Conservation (phyloP, 2,797 vertebrate species). For the Crossoptilon crossoptilon region DNA sequence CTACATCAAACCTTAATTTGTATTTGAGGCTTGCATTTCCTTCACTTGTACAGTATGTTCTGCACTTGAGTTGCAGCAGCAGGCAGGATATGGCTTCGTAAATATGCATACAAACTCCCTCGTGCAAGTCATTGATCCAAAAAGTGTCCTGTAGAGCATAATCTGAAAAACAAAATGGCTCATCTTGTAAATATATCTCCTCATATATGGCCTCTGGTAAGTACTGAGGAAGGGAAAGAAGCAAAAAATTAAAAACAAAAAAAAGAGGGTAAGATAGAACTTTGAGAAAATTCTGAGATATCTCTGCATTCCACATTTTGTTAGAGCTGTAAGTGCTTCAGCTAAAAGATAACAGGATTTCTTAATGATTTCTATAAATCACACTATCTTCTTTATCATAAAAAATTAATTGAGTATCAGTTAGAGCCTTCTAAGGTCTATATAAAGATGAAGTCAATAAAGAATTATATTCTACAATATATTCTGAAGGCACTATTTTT, state of each 20-base stretch:
- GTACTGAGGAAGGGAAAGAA: not conserved
- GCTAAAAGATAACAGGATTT: not conserved
- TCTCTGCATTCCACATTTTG: not conserved
- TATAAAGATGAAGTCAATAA: not conserved
- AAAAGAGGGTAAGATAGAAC: not conserved
- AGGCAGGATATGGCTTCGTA: not conserved
- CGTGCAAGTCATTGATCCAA: constrained; percentile 27
- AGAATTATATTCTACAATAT: not conserved
- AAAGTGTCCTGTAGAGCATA: constrained; percentile 53
- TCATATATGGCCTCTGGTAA: not conserved
- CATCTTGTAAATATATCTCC: not conserved
- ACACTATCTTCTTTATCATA: not conserved
- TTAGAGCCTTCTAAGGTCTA: not conserved
- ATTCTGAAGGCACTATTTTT: not conserved
- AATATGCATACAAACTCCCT: constrained; percentile 27
- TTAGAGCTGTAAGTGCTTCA: not conserved
- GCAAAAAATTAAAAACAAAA: not conserved
- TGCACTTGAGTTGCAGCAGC: not conserved
- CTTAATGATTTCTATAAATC: not conserved
- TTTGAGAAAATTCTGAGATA: not conserved
- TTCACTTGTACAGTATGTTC: not conserved
- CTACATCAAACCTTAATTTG: constrained; percentile 7
- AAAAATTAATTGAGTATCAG: not conserved
- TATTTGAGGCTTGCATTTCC: constrained; percentile 4
- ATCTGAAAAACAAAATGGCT: not conserved